Base-by-base conservation (phyloP, 2,113 vertebrate species). In the Odobenus rosmarus region DNA sequence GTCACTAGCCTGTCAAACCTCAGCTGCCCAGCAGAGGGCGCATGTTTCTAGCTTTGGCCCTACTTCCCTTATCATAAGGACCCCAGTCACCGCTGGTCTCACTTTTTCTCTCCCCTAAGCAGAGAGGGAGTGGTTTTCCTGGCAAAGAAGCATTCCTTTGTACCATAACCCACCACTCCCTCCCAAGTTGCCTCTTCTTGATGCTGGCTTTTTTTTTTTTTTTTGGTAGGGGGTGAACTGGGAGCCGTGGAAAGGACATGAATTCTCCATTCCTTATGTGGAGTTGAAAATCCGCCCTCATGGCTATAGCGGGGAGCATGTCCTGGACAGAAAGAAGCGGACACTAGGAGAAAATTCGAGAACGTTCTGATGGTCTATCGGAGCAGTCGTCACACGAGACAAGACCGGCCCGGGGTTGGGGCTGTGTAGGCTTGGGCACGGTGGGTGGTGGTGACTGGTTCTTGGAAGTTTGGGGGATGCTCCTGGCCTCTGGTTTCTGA, bases 231-330 rank as follows among this genome's bases (percentile, higher is more conserved):
- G 99, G 3, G 98, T 99, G 95, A 99, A 99, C 96, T 99, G 99
- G 99, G 98, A 99, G 93, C 99, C 99, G 0, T 99, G 99, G 99
- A 99, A 99, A 98, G 99, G 99, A 92, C 99, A 99, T 62, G 98
- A 99, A 76, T 99, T 98, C 76, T 99, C 99, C 94, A 99, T 99
- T 23, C 99, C 99, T 96, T 99, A 99, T 88, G 99, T 98, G 0
- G 99, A 99, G 97, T 98, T 99, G 99, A 99, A 99, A 98, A 99
- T 99, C 88, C 97, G 97, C 82, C 99, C 99, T 93, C 97, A 97
- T 24, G 98, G 98, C 89, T 97, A 94, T 61, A 81, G 94, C 62
- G 98, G 97, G 18, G 93, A 97, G 77, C 95, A 82, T 14, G 0
- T 97, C 79, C 59, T 96, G 23, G 88, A 98, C 95, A 98, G 98